Evolutionary conservation across 1,140 invertebrate genomes (phyloP), one percentile per base, ranked within the genome.

Genomic region (Amyelois transitella): DNA sequence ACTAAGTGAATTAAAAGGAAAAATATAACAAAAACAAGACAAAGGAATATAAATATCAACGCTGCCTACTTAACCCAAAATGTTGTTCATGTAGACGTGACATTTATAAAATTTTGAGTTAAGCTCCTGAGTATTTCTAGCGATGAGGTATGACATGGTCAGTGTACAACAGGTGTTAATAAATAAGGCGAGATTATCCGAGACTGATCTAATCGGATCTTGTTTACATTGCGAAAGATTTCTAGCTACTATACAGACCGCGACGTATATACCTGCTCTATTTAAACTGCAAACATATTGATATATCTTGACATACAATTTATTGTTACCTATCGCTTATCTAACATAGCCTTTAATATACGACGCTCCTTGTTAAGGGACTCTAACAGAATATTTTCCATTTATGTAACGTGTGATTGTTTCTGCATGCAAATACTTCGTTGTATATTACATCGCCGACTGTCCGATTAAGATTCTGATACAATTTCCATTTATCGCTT

Each of bases 311-410:
- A 76, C 75, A 67, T 58, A 64, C 61, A 70, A 82, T 85, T 82
- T 86, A 81, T 78, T 81, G 66, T 82, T 64, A 74, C 66, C 68
- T 77, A 76, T 77, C 67, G 69, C 69, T 76, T 81, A 83, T 83
- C 77, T 77, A 60, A 65, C 58, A 53, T 53, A 48, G 59, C 60
- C 54, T 59, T 54, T 73, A 74, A 77, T 71, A 74, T 72, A 76
- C 69, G 66, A 74, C 63, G 64, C 63, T 67, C 69, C 77, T 86
- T 78, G 77, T 81, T 79, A 75, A 62, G 69, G 67, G 69, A 78
- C 73, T 72, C 66, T 66, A 69, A 67, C 60, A 62, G 61, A 72
- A 68, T 72, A 77, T 76, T 79, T 75, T 71, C 74, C 62, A 69
- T 76, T 77, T 72, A 60, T 64, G 72, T 63, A 61, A 55, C 51